phyloP scores from a whole-genome alignment of 2,888 invertebrate species.

The Cataglyphis livida region DNA sequence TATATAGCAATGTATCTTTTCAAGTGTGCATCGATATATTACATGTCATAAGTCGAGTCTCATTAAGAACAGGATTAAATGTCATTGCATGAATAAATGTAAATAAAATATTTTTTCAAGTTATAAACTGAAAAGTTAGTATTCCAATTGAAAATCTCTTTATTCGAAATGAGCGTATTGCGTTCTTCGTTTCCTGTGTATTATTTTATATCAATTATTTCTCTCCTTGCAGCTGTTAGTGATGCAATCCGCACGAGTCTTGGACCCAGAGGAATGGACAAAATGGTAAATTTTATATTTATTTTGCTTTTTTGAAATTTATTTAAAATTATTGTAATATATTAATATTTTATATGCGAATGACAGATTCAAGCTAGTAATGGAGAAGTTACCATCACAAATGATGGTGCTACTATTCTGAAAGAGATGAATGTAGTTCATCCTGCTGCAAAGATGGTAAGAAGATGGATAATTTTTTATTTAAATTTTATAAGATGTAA shows the following conservation, averaged over 20 bases:
- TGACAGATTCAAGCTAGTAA: slow-evolving; percentile 96
- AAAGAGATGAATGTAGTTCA: slow-evolving; percentile 99
- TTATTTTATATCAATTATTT: slow-evolving; percentile 3
- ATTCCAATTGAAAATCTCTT: too few relatives aligned
- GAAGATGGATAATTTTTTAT: slow-evolving; percentile 2
- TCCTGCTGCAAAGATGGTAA: slow-evolving; percentile 99
- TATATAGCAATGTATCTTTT: slow-evolving; percentile 72
- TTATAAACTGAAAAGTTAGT: too few relatives aligned
- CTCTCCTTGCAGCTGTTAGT: slow-evolving; percentile 93
- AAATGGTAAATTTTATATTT: slow-evolving; percentile 91
- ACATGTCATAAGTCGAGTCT: neutral
- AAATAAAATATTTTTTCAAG: neutral
- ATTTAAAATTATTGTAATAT: neutral
- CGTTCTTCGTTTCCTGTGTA: neutral
- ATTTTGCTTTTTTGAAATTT: neutral
- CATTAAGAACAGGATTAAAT: neutral
- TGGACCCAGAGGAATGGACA: slow-evolving; percentile 99
- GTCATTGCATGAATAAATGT: neutral
- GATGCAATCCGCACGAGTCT: slow-evolving; percentile 99
- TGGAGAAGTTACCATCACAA: slow-evolving; percentile 99
- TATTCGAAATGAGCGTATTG: neutral
- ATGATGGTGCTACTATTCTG: slow-evolving; percentile 99
- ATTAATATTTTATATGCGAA: neutral
- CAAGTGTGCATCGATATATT: neutral
- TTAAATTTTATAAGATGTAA: slow-evolving; percentile 20